Evolutionary conservation across 2,113 vertebrate genomes (phyloP).

Genomic region (Climacteris rufus): DNA sequence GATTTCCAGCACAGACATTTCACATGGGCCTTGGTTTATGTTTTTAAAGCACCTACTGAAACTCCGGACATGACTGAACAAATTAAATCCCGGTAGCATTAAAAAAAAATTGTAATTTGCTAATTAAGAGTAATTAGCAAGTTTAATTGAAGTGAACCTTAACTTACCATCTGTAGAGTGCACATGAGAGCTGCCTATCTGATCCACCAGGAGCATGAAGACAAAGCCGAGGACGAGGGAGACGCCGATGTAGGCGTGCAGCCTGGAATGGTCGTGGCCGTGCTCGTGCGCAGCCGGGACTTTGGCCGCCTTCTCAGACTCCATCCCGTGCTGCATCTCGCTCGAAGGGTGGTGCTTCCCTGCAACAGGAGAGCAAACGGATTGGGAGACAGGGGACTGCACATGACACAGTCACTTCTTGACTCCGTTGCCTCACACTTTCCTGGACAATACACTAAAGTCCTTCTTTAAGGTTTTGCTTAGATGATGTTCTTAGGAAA

Average conservation of each 20-base stretch:
- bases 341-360: conserved; percentile 79
- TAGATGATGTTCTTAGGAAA: neutral
- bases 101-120: neutral
- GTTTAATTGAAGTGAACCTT: neutral
- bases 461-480: neutral
- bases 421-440: neutral
- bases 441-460: neutral
- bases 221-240: conserved; percentile 97
- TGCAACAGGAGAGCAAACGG: conserved; percentile 14
- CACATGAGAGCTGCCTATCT: conserved; percentile 92
- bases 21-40: neutral
- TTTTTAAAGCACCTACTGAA: neutral
- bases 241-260: conserved; percentile 94
- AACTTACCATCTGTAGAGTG: conserved; percentile 88
- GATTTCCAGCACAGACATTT: neutral
- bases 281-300: conserved; percentile 71
- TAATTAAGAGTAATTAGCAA: neutral
- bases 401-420: rapidly evolving
- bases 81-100: neutral
- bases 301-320: conserved; percentile 73
- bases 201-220: conserved; percentile 97
- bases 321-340: conserved; percentile 73
- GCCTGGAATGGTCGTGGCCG: conserved; percentile 76
- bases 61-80: neutral
- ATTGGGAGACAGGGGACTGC: neutral